Evolutionary conservation across 2,113 vertebrate genomes (phyloP).

Genomic region (Anolis carolinensis): DNA sequence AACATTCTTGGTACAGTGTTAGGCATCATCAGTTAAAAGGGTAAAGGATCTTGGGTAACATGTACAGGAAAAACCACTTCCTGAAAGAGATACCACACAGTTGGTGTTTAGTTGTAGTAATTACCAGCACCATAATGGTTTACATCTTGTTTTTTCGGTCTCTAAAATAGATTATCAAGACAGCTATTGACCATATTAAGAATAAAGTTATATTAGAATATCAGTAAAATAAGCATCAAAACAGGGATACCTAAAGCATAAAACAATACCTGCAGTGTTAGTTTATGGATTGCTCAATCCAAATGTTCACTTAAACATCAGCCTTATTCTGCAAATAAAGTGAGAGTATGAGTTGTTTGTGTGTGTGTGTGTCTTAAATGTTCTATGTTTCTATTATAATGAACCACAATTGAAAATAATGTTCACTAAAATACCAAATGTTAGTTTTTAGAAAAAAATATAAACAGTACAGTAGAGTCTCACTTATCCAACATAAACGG

Average conservation of each 20-base stretch:
- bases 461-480: too few relatives aligned
- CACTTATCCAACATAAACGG: too few relatives aligned
- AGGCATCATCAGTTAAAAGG: background rate
- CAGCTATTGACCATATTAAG: background rate
- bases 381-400: background rate
- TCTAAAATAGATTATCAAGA: background rate
- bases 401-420: too few relatives aligned
- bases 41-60: background rate
- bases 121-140: background rate
- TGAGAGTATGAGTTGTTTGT: background rate
- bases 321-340: background rate
- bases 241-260: background rate
- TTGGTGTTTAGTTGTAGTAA: background rate
- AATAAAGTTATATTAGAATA: too few relatives aligned
- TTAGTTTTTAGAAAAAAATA: background rate
- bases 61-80: background rate
- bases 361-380: background rate
- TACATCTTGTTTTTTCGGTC: background rate
- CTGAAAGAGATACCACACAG: background rate
- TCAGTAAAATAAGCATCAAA: background rate
- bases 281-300: background rate
- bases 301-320: background rate
- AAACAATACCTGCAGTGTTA: background rate
- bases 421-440: background rate
- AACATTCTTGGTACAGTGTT: background rate